Evolutionary conservation across 2,113 vertebrate species (phyloP).

Genomic region (Indri indri): DNA sequence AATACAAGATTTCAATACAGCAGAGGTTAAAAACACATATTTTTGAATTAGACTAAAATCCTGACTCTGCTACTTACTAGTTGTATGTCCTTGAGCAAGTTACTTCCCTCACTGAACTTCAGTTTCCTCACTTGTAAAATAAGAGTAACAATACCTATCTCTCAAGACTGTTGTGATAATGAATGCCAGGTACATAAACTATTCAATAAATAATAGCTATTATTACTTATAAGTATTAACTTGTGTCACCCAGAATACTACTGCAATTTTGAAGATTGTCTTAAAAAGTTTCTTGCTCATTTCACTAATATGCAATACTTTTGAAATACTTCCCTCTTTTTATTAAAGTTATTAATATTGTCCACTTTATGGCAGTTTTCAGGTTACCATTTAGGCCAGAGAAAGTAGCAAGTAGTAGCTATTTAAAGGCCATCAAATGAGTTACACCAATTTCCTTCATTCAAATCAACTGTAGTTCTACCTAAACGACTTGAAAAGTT

Average conservation of each 20-base stretch:
- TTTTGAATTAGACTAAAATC: not conserved
- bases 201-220: not conserved
- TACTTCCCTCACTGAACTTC: not conserved
- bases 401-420: not conserved
- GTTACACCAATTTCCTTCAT: not conserved
- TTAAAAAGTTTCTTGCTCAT: not conserved
- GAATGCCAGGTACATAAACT: not conserved
- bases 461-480: not conserved
- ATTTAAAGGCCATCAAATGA: not conserved
- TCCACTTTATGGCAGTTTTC: not conserved
- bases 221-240: not conserved
- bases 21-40: not conserved
- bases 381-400: not conserved
- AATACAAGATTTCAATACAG: not conserved
- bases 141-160: not conserved
- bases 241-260: not conserved
- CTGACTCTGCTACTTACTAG: slow-evolving; percentile 15
- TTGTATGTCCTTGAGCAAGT: not conserved
- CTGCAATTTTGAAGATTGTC: not conserved
- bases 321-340: not conserved
- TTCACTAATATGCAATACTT: not conserved
- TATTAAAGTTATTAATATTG: not conserved
- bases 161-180: not conserved
- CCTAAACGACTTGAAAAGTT: not conserved
- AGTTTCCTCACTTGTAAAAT: not conserved